Percentiles rank a stretch among this genome's conserved stretches.
Evolutionary conservation across 1,140 invertebrate species (phyloP).

Genomic region (Lethocerus indicus): DNA sequence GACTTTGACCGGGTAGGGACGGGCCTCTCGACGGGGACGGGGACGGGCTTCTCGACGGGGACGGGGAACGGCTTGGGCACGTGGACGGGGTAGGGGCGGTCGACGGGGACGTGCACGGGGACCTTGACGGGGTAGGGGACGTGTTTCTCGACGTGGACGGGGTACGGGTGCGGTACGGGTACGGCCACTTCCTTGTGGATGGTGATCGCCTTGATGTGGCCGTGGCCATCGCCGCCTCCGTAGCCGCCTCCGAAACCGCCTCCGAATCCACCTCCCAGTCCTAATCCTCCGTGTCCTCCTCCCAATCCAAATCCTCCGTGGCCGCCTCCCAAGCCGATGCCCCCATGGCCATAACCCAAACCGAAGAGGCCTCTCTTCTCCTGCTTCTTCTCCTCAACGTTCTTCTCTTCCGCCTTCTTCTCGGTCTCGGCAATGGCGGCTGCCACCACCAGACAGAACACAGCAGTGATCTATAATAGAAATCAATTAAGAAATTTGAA

Average conservation of each 20-base stretch:
- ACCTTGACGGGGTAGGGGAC: slow-evolving; percentile 45
- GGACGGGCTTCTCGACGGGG: slow-evolving; percentile 33
- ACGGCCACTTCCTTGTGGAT: slow-evolving; percentile 27
- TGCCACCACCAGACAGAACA: no score
- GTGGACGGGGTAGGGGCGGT: slow-evolving; percentile 40
- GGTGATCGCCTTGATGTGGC: slow-evolving; percentile 27
- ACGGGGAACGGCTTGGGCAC: slow-evolving; percentile 31
- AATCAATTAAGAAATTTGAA: no score
- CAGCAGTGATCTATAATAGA: no score
- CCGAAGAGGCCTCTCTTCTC: slow-evolving; percentile 14
- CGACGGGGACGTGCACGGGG: slow-evolving; percentile 37
- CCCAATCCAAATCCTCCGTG: slow-evolving; percentile 3
- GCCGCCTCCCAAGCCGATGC: background rate
- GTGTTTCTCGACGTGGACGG: slow-evolving; percentile 34
- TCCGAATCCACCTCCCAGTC: slow-evolving; percentile 8
- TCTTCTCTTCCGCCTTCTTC: slow-evolving; percentile 8
- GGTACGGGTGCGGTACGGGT: slow-evolving; percentile 19
- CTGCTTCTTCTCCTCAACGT: slow-evolving; percentile 14
- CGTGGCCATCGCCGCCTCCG: slow-evolving; percentile 19
- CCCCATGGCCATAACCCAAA: slow-evolving; percentile 14
- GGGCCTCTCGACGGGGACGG: slow-evolving; percentile 37
- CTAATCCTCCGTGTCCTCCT: slow-evolving; percentile 1
- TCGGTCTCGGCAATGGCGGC: slow-evolving; percentile 7
- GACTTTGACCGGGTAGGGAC: slow-evolving; percentile 27
- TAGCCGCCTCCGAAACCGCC: slow-evolving; percentile 12